phyloP scores from a whole-genome alignment of 2,113 vertebrate species.

The Fulica atra region DNA sequence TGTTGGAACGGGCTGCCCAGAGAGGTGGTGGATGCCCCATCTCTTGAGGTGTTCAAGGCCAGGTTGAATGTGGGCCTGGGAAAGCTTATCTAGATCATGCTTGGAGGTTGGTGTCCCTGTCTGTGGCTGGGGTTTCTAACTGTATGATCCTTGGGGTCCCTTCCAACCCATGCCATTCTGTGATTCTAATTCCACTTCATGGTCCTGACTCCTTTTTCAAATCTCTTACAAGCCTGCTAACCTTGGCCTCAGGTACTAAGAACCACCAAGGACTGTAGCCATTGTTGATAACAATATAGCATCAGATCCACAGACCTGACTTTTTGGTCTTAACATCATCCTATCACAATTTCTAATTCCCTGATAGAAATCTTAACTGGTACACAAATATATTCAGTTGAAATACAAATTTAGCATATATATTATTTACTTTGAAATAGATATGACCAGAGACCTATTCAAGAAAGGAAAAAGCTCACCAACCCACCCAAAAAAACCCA shows the following conservation, averaged over 20 bases:
- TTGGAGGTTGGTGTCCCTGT: too few relatives aligned
- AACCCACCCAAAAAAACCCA: neutral
- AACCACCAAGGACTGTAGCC: fast-evolving
- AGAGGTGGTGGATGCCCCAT: too few relatives aligned
- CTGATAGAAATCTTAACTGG: neutral
- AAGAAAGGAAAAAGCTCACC: neutral
- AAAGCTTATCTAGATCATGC: too few relatives aligned
- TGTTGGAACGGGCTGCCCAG: too few relatives aligned
- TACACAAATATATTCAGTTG: neutral
- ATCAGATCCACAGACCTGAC: neutral
- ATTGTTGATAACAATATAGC: neutral
- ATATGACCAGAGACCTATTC: neutral
- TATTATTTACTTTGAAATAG: neutral
- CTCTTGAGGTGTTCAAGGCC: too few relatives aligned
- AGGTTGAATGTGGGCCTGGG: too few relatives aligned
- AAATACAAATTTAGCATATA: neutral
- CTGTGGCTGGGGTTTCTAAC: too few relatives aligned
- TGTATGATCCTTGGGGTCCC: too few relatives aligned
- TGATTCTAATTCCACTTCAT: neutral
- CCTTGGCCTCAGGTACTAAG: neutral
- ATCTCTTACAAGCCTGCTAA: neutral
- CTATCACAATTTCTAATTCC: neutral
- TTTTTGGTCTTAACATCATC: neutral
- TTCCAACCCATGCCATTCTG: too few relatives aligned
- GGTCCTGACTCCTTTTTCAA: neutral